phyloP scores from a whole-genome alignment of 2,113 vertebrate species.

The Muscicapa adusta region DNA sequence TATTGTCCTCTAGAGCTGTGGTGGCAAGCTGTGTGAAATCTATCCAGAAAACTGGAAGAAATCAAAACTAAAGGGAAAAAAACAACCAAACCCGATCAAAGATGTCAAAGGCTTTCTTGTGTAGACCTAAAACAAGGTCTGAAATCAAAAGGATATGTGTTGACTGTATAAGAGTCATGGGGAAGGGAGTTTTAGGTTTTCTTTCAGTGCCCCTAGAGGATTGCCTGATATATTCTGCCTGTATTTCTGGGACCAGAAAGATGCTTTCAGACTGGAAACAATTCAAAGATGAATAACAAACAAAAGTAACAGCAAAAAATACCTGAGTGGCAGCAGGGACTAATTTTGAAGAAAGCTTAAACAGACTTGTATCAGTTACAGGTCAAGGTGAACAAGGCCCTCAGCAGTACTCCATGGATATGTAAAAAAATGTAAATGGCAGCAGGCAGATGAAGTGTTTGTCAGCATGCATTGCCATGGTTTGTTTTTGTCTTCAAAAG shows the following conservation, averaged over 20 bases:
- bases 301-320: background rate
- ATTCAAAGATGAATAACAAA: background rate
- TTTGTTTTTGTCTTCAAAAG: background rate
- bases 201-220: background rate
- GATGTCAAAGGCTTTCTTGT: background rate
- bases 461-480: background rate
- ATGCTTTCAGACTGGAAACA: background rate
- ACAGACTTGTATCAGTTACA: background rate
- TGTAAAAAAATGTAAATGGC: background rate
- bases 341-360: background rate
- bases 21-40: constrained; percentile 45
- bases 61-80: constrained; percentile 8
- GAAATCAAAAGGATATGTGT: background rate
- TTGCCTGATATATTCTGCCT: background rate
- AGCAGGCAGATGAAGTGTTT: background rate
- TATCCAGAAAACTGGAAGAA: constrained; percentile 42
- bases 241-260: background rate
- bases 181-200: background rate
- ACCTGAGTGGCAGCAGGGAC: background rate
- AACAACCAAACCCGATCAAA: background rate
- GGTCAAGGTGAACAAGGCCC: background rate
- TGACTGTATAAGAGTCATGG: background rate
- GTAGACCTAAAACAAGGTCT: background rate
- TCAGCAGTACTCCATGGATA: background rate
- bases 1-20: constrained; percentile 20